Conservation (phyloP, 2,113 vertebrate species). For the Echinops telfairi region DNA sequence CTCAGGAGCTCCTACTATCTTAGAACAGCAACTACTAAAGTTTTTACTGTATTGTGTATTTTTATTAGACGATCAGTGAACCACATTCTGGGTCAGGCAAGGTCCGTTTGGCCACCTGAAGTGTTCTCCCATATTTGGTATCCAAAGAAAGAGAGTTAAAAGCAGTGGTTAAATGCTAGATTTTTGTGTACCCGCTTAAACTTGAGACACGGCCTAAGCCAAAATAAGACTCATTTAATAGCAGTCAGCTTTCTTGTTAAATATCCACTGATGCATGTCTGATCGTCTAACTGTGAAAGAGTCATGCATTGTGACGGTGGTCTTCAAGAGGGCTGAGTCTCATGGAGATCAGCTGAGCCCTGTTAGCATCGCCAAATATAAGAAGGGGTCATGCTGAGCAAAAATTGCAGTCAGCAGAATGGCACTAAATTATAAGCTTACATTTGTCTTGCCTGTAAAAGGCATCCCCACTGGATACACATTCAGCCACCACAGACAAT, state of each 20-base stretch:
- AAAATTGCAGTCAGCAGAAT: slow-evolving; percentile 50
- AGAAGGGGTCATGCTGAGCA: background rate
- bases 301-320: background rate
- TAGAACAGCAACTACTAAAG: slow-evolving; percentile 33
- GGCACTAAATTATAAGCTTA: slow-evolving; percentile 64
- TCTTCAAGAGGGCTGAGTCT: background rate
- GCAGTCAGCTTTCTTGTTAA: slow-evolving; percentile 55
- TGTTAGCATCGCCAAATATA: slow-evolving; percentile 17
- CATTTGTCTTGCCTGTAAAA: slow-evolving; percentile 40
- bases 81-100: slow-evolving; percentile 74
- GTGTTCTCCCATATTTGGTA: slow-evolving; percentile 55
- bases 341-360: background rate
- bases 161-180: slow-evolving; percentile 71
- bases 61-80: slow-evolving; percentile 59
- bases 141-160: slow-evolving; percentile 74
- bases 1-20: background rate
- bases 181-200: slow-evolving; percentile 68
- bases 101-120: slow-evolving; percentile 65
- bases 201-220: slow-evolving; percentile 34
- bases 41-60: background rate
- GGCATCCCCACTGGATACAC: background rate
- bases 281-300: background rate
- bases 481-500: background rate
- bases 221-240: slow-evolving; percentile 70
- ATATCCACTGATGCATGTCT: slow-evolving; percentile 33